Percentiles rank a stretch among this genome's conserved stretches.
Evolutionary conservation across 2,113 vertebrate species (phyloP).

Genomic region (Cynoglossus semilaevis): DNA sequence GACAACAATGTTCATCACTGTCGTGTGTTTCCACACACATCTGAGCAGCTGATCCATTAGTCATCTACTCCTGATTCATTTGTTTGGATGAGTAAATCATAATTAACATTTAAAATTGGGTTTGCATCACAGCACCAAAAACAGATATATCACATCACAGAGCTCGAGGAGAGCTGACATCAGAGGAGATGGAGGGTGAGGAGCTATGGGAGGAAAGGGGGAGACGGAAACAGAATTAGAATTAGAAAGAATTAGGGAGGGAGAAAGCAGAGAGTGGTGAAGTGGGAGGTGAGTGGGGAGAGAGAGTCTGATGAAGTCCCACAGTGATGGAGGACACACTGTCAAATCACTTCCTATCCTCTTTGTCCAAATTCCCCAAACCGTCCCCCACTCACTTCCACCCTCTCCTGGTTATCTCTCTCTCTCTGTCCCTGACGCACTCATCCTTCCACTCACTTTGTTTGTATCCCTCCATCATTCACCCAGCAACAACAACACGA

Average conservation of each 20-base stretch:
- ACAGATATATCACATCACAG: constrained; percentile 45
- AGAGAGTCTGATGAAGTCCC: constrained; percentile 64
- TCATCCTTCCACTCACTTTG: constrained; percentile 19
- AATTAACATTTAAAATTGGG: constrained; percentile 64
- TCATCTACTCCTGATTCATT: constrained; percentile 56
- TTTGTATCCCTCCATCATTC: constrained; percentile 18
- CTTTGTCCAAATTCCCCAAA: constrained; percentile 49
- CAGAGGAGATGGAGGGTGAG: background rate
- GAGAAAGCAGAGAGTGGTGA: constrained; percentile 29
- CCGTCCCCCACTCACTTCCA: constrained; percentile 35
- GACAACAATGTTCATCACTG: constrained; percentile 11
- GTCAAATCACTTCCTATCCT: constrained; percentile 51
- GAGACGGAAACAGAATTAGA: constrained; percentile 5
- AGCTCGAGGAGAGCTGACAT: constrained; percentile 30
- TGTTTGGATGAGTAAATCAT: constrained; percentile 48
- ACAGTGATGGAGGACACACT: constrained; percentile 10
- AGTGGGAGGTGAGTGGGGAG: constrained; percentile 17
- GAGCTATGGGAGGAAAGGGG: background rate
- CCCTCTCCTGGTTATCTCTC: constrained; percentile 34
- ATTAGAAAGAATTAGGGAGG: constrained; percentile 38
- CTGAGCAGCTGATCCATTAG: constrained; percentile 45
- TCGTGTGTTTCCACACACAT: constrained; percentile 47
- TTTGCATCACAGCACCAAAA: constrained; percentile 37
- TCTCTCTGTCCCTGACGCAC: constrained; percentile 16
- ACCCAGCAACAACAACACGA: background rate